phyloP scores from a whole-genome alignment of 2,888 invertebrate species.

The Hirtodrosophila alboralis region DNA sequence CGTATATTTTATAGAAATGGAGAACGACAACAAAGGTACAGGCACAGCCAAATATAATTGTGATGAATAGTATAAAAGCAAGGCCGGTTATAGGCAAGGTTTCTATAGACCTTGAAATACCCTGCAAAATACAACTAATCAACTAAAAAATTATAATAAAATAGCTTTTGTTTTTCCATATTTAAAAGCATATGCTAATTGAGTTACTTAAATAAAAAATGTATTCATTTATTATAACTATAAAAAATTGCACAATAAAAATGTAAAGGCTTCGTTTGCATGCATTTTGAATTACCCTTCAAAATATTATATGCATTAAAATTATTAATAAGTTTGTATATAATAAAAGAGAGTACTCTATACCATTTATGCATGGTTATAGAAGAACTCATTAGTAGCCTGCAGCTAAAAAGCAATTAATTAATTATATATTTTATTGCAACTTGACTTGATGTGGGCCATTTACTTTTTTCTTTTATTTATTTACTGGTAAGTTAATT shows the following conservation, averaged over 20 bases:
- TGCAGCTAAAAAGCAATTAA: constrained; percentile 35
- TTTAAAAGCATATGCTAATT: no score
- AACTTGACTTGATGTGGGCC: constrained; percentile 8
- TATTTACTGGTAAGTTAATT: constrained; percentile 33
- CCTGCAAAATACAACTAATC: no score
- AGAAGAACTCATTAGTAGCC: constrained; percentile 13
- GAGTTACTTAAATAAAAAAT: no score
- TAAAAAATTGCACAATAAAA: no score
- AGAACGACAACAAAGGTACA: constrained; percentile 25
- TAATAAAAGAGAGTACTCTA: no score
- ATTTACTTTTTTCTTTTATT: constrained; percentile 6
- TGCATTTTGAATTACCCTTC: background rate
- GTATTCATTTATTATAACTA: no score
- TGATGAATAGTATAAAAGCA: constrained; percentile 32
- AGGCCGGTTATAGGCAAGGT: background rate
- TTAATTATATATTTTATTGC: constrained; percentile 26
- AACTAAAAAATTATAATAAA: no score
- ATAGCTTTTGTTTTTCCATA: no score
- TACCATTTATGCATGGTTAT: no score
- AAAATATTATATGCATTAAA: background rate
- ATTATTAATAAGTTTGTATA: no score
- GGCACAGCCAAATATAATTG: constrained; percentile 39
- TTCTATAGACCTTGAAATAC: background rate
- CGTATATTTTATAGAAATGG: constrained; percentile 44
- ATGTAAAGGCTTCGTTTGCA: no score